These are phyloP conservation scores for Flabesymbios commensalis DNA, from an alignment of 2,888 invertebrate genomes.

Conservation along the genomic window DNA sequence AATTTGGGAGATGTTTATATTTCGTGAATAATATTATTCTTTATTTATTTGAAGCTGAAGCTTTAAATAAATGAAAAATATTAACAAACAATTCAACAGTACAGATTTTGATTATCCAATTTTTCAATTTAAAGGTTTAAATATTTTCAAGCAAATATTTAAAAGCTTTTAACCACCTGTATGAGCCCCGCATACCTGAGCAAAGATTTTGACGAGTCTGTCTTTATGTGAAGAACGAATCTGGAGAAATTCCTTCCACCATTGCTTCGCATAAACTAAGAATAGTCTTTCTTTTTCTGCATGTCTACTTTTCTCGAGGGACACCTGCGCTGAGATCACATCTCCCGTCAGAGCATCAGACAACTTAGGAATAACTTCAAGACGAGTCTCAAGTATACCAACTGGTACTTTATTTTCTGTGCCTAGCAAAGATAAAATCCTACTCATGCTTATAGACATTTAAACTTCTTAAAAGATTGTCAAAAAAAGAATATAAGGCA, in stretches of 20 bases:
- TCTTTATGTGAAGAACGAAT: slow-evolving; percentile 54
- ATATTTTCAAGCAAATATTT: too few species aligned
- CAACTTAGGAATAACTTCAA: slow-evolving; percentile 54
- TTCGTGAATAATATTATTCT: too few species aligned
- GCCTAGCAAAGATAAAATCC: slow-evolving; percentile 37
- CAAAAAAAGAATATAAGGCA: too few species aligned
- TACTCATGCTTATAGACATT: not conserved
- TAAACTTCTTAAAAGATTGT: too few species aligned
- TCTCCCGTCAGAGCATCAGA: slow-evolving; percentile 44
- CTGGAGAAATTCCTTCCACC: slow-evolving; percentile 62
- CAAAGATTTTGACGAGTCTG: slow-evolving; percentile 62
- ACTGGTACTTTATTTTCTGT: slow-evolving; percentile 55
- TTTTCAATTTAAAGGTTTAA: too few species aligned
- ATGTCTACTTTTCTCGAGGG: slow-evolving; percentile 49
- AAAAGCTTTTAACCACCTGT: too few species aligned
- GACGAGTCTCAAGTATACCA: slow-evolving; percentile 55
- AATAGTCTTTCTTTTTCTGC: slow-evolving; percentile 60
- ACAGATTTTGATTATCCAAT: too few species aligned
- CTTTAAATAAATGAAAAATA: too few species aligned
- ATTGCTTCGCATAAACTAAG: slow-evolving; percentile 61
- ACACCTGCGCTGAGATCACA: slow-evolving; percentile 51
- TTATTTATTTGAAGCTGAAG: too few species aligned
- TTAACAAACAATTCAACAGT: too few species aligned
- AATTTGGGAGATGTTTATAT: too few species aligned
- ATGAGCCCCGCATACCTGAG: too few species aligned